Conservation (phyloP, 2,888 invertebrate genomes). For the Eubasilissa splendida region DNA sequence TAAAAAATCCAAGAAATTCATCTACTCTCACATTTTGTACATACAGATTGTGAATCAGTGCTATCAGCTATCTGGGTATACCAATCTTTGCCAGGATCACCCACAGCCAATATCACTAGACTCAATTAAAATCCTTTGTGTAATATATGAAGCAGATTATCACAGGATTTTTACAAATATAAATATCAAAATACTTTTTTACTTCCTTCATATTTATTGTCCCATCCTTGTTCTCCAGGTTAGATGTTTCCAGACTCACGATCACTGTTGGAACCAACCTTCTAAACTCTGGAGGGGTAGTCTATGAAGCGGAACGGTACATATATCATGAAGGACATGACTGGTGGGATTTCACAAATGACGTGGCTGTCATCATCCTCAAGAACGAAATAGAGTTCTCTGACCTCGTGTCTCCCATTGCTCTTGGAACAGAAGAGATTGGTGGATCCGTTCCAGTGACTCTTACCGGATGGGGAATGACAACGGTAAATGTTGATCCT, state of each 20-base stretch:
- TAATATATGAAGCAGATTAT: no score
- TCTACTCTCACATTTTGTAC: no score
- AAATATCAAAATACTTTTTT: no score
- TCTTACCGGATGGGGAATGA: slow-evolving; percentile 70
- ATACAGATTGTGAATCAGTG: no score
- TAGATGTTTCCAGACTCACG: neutral
- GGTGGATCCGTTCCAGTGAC: slow-evolving; percentile 63
- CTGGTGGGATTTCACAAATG: slow-evolving; percentile 64
- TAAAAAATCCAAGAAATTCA: no score
- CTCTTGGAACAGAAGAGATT: slow-evolving; percentile 63
- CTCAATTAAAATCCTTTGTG: no score
- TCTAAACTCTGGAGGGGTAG: slow-evolving; percentile 66
- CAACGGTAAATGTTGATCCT: slow-evolving; percentile 63
- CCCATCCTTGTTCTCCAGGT: no score
- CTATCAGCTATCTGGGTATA: no score
- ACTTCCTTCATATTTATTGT: no score
- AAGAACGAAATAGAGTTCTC: slow-evolving; percentile 63
- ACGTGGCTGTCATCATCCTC: slow-evolving; percentile 68
- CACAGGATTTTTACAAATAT: no score
- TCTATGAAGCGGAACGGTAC: slow-evolving; percentile 64
- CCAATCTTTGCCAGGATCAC: no score
- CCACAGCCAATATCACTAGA: no score
- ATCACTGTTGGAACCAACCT: slow-evolving; percentile 71
- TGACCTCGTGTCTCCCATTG: slow-evolving; percentile 64
- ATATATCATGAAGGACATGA: slow-evolving; percentile 66